Base-by-base conservation (phyloP, 2,888 invertebrate species). In the Melinaea marsaeus region DNA sequence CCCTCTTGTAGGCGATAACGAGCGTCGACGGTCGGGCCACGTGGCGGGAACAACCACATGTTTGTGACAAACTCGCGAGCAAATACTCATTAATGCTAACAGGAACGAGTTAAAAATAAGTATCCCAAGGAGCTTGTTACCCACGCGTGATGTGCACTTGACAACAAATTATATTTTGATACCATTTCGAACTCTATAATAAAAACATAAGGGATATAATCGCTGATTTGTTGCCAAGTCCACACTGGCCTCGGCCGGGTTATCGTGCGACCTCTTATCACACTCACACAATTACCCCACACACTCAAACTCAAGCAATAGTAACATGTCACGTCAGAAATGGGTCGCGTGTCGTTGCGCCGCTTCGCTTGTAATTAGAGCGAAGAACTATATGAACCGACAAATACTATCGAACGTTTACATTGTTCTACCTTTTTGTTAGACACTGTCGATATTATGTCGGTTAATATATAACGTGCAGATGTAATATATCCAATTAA, bases 321-420 rank as follows among this genome's bases (percentile, higher is more conserved):
- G 56, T 32, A 51, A 35, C 51, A 55, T 45, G 51, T 45, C 9
- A 58, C 58, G 47, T 65, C 70, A 73, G 73, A 78, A 79, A 78
- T 76, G 76, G 77, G 79, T 76, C 79, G 81, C 74, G 75, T 71
- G 73, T 75, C 75, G 75, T 45, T 35, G 37, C 22, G 35, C 57
- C 55, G 22, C 59, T 37, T 45, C 46, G 61, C 72, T 74, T 74
- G 79, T 78, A 81, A 81, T 78, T 79, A 77, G 81, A 78, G 73
- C 81, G 80, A 81, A 80, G 74, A 80, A 78, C 79, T 74, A 74
- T 74, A 74, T 73, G 68, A 65, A 69, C 65, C 69, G 56, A 58
- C 61, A 34, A n/a, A 57, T 51, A 56, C 34, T 62, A 61, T 65
- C 64, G 54, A 61, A 55, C 61, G 45, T 51, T 59, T 42, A 47